Conservation (phyloP, 2,113 vertebrate species). For the Trachemys scripta region DNA sequence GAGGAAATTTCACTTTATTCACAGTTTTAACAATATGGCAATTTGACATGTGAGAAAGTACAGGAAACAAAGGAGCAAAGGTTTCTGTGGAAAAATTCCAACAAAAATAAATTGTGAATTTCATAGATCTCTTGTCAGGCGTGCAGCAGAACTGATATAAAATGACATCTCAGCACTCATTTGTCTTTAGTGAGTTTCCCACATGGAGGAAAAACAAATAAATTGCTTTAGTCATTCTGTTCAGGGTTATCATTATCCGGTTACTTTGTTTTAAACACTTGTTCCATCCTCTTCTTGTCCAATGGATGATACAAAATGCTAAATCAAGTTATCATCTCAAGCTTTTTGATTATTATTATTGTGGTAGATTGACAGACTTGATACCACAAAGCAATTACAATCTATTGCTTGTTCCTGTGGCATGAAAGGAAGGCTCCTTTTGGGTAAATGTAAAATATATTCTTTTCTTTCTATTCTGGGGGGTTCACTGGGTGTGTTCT, state of each 20-base stretch:
- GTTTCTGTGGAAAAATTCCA: not conserved
- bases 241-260: not conserved
- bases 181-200: not conserved
- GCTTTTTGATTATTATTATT: not conserved
- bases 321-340: not conserved
- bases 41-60: not conserved
- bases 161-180: not conserved
- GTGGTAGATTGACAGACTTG: not conserved
- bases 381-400: not conserved
- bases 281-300: not conserved
- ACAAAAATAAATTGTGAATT: not conserved
- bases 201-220: accelerated
- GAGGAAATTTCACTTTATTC: not conserved
- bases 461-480: not conserved
- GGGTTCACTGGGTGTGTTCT: not conserved
- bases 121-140: not conserved
- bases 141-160: not conserved
- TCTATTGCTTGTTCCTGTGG: not conserved
- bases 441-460: not conserved
- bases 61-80: not conserved
- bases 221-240: not conserved
- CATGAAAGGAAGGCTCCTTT: not conserved
- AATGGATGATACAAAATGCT: not conserved
- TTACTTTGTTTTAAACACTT: not conserved
- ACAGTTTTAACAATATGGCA: too few relatives aligned